phyloP scores from a whole-genome alignment of 2,888 invertebrate species.

The Trisateles emortualis region DNA sequence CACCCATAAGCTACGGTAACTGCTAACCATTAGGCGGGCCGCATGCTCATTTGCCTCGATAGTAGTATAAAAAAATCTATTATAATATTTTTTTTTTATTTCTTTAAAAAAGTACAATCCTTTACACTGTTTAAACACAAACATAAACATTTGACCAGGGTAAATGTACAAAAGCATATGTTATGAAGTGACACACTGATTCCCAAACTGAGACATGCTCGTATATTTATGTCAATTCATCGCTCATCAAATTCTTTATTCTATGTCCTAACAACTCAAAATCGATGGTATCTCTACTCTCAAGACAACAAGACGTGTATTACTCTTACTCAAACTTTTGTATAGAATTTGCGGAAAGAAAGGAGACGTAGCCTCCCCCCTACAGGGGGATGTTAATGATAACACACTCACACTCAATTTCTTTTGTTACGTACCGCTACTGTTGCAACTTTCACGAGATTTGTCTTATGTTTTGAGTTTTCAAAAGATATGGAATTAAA shows the following conservation, averaged over 20 bases:
- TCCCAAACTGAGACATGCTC: no score
- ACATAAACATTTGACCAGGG: no score
- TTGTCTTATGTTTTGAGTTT: constrained; percentile 34
- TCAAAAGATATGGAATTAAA: background rate
- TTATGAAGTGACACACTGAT: no score
- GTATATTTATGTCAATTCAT: no score
- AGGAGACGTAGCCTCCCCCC: constrained; percentile 49
- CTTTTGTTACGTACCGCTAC: constrained; percentile 58
- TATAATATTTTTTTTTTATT: no score
- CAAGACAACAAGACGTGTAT: constrained; percentile 80
- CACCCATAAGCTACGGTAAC: no score
- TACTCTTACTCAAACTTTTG: constrained; percentile 85
- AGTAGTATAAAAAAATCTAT: no score
- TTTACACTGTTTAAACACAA: no score
- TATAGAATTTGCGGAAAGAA: constrained; percentile 78
- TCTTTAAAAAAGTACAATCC: no score
- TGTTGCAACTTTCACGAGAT: constrained; percentile 48
- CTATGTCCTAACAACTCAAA: background rate
- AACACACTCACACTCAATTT: constrained; percentile 67
- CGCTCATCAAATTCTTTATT: background rate
- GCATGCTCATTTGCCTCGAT: no score
- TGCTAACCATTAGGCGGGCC: no score
- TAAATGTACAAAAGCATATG: no score
- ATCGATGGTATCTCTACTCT: constrained; percentile 49
- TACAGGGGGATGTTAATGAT: constrained; percentile 60